Evolutionary conservation across 2,113 vertebrate species (phyloP).

Genomic region (Rattus rattus): DNA sequence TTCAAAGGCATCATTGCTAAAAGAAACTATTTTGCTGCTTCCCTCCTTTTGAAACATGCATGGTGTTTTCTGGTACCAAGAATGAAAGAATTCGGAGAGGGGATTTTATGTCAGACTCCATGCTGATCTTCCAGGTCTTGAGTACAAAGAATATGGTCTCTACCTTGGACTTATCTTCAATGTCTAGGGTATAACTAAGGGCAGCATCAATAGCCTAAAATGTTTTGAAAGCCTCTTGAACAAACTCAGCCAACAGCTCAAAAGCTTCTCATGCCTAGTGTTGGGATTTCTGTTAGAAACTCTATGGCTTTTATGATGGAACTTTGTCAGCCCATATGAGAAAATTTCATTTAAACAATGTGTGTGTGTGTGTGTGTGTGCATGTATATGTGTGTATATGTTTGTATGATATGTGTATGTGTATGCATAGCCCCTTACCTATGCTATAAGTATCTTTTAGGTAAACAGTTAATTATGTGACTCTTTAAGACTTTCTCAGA

Average conservation of each 20-base stretch:
- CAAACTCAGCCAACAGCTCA: neutral
- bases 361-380: too few relatives aligned
- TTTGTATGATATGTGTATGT: neutral
- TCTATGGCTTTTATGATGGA: neutral
- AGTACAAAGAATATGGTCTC: neutral
- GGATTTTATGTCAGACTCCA: neutral
- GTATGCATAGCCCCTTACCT: neutral
- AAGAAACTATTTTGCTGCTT: neutral
- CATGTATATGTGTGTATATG: too few relatives aligned
- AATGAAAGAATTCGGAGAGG: neutral
- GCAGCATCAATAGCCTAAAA: neutral
- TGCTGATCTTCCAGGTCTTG: neutral
- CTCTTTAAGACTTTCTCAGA: neutral
- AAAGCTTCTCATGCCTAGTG: neutral
- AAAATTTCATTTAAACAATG: neutral
- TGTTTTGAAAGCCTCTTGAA: neutral
- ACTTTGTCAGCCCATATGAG: neutral
- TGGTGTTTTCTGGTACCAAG: neutral
- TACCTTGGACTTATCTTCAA: neutral
- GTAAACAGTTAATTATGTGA: neutral
- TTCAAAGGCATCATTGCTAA: neutral
- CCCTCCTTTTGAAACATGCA: neutral
- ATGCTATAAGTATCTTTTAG: neutral
- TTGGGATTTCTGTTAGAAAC: neutral
- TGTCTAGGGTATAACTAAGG: neutral